Base-by-base conservation (phyloP, 2,888 invertebrate genomes). In the Melieria omissa region DNA sequence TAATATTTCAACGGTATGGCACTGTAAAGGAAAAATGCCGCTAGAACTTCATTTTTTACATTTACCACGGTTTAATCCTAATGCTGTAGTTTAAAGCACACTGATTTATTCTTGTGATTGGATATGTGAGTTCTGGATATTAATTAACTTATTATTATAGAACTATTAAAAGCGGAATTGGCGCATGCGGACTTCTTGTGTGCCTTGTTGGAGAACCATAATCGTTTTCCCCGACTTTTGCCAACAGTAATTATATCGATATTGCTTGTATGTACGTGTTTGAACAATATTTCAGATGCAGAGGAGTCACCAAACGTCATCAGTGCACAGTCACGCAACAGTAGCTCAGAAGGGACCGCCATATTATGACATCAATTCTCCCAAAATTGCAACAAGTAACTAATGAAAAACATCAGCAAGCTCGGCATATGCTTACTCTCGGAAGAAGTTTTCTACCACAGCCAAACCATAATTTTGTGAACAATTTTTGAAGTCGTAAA, bases 291-390 rank as follows among this genome's bases (percentile, higher is more conserved):
- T 70, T 41, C 65, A 70, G 70, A 70, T 65, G 70, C 47, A 44
- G 46, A 52, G 47, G 55, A 65, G 60, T n/a, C 65, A 57, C 42
- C 70, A 5, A 47, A 29, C 70, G 65, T 70, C 46, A 64, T 10
- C 9, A 65, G 41, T 65, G 65, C 42, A 49, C 52, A 41, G 57
- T 65, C 54, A 49, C 58, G 70, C 68, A 79, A 79, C 78, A 83
- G 77, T 65, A 84, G 82, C 72, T 77, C 80, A 16, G 82, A 83
- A 76, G 83, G 85, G 76, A 79, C 85, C 66, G 79, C 83, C 61
- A 82, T 84, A 65, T 86, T 86, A 86, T 86, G 86, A 86, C 86
- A 86, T 78, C 86, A 86, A 77, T 82, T 86, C 68, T 86, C 86
- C 76, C 85, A 79, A 73, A 84, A 80, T 73, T 80, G 82, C 63